Evolutionary conservation across 1,140 invertebrate genomes (phyloP).

Genomic region (Laupala kohalensis): DNA sequence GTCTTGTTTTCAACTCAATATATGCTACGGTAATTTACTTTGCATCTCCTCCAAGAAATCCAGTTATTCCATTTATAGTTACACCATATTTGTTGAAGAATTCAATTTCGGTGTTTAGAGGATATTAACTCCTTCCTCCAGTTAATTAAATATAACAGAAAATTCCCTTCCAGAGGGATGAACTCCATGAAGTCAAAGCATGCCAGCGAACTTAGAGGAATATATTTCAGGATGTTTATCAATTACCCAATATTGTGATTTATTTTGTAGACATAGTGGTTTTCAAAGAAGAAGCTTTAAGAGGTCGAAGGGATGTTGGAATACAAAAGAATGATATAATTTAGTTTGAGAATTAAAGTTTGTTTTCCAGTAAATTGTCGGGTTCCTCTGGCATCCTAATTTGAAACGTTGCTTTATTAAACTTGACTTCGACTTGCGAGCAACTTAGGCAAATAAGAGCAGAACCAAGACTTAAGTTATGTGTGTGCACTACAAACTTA

Average conservation of each 20-base stretch:
- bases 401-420: neutral
- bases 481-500: neutral
- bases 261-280: neutral
- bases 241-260: neutral
- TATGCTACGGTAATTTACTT: too few species aligned
- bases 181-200: too few species aligned
- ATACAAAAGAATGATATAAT: neutral
- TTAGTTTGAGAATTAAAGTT: neutral
- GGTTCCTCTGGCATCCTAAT: neutral
- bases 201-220: neutral
- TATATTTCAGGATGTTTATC: neutral
- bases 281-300: neutral
- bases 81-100: too few species aligned
- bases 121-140: neutral
- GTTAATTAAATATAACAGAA: too few species aligned
- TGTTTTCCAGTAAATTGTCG: neutral
- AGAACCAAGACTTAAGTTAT: neutral
- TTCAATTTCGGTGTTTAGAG: too few species aligned
- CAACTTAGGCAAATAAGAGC: neutral
- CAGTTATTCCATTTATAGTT: too few species aligned
- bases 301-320: neutral
- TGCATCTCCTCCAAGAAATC: too few species aligned
- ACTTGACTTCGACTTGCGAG: neutral
- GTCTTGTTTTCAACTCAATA: too few species aligned
- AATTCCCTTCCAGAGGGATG: too few species aligned